Base-by-base conservation (phyloP, 2,797 vertebrate species). In the Tamandua tetradactyla region DNA sequence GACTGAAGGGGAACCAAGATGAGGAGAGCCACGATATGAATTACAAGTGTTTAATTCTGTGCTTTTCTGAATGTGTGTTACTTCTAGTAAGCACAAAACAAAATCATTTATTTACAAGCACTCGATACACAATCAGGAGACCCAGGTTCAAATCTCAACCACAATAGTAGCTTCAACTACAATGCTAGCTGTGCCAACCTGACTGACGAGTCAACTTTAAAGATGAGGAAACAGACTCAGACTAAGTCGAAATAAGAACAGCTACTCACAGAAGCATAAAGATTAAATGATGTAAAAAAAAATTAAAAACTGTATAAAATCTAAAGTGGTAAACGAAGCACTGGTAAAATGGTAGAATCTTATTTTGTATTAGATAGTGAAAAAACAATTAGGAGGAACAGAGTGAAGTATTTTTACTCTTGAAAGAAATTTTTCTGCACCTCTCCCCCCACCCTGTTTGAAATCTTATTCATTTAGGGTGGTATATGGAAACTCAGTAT, bases 1-100 rank as follows among this genome's bases (percentile, higher is more conserved):
- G 55, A 71, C n/a, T 87, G 47, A 32, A 71, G 69, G 66, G 64
- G 13, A 89, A 72, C 40, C 42, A 84, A 3, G 47, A 42, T 44
- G 23, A 62, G 20, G 37, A 59, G 2, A 90, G 62, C 7, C 64
- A 40, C 93, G 62, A 81, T 79, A 80, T 61, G 66, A 88, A 5
- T 85, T 72, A 89, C 22, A 76, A 40, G 35, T 49, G 10, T 61
- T 90, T 93, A 64, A 92, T 20, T 23, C 7, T 17, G n/a, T 32
- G 55, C 13, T 87, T 62, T 91, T 89, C 49, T 91, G 17, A 91
- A 72, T 35, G 92, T 47, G 40, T 84, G 35, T 84, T 93, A 87
- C 44, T 92, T 94, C 95, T 86, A 20, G 79, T 27, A 93, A 71
- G 78, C 87, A 81, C 14, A 94, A 83, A 97, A 78, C 40, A 81